Evolutionary conservation across 2,888 invertebrate genomes (phyloP).

Genomic region (Pinctada fucata): DNA sequence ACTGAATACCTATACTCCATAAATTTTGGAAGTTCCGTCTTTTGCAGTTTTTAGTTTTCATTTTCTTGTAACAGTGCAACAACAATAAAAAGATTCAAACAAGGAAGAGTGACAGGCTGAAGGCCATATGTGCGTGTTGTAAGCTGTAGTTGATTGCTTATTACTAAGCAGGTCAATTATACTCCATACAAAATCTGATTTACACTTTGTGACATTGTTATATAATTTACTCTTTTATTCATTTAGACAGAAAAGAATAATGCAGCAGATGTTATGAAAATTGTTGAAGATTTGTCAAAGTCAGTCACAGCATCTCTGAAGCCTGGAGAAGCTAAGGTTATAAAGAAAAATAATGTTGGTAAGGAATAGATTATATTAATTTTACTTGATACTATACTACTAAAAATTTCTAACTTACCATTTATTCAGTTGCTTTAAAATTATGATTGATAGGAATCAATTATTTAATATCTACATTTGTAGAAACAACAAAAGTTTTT

Average conservation of each 20-base stretch:
- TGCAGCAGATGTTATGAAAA: conserved; percentile 27
- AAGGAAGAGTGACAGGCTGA: too few relatives aligned
- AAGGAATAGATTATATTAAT: background rate
- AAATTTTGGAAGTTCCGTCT: too few relatives aligned
- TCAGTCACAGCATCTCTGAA: conserved; percentile 9
- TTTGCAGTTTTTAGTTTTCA: too few relatives aligned
- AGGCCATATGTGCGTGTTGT: too few relatives aligned
- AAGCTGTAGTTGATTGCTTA: too few relatives aligned
- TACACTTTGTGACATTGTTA: too few relatives aligned
- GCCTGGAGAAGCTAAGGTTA: conserved; percentile 9
- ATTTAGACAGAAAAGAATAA: conserved; percentile 10
- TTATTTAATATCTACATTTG: background rate
- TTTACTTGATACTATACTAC: background rate
- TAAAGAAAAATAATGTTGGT: conserved; percentile 26
- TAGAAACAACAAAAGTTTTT: background rate
- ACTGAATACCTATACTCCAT: too few relatives aligned
- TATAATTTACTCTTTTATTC: background rate
- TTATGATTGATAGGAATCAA: too few relatives aligned
- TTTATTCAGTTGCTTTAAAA: background rate
- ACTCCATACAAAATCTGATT: too few relatives aligned
- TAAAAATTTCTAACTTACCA: background rate
- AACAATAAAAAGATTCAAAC: too few relatives aligned
- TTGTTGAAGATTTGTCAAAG: conserved; percentile 22
- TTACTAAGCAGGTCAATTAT: too few relatives aligned
- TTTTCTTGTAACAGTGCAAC: too few relatives aligned